These are phyloP conservation scores for Sylvietta virens DNA, from an alignment of 2,113 vertebrate species.

Conservation along the genomic window DNA sequence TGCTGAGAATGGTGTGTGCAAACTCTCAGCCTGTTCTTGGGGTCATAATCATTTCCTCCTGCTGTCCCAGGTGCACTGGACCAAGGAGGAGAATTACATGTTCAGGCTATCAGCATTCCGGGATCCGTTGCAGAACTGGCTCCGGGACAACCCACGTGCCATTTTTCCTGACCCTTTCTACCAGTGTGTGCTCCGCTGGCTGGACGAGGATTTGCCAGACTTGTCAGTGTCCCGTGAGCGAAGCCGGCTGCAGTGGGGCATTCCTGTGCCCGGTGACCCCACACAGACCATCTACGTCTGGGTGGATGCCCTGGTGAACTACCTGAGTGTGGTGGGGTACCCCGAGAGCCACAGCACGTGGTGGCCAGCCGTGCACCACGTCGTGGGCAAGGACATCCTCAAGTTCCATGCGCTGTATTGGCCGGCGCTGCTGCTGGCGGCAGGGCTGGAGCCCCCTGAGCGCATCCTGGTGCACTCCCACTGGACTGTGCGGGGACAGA, in stretches of 20 bases:
- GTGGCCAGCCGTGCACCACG: slow-evolving; percentile 79
- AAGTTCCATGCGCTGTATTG: slow-evolving; percentile 95
- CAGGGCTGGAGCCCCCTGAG: slow-evolving; percentile 79
- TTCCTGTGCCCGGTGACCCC: slow-evolving; percentile 83
- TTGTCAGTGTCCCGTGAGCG: slow-evolving; percentile 89
- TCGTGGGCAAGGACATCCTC: slow-evolving; percentile 95
- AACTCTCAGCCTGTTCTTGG: background rate
- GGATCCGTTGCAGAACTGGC: slow-evolving; percentile 78
- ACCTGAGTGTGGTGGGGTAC: slow-evolving; percentile 86
- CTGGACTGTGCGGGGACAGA: slow-evolving; percentile 90
- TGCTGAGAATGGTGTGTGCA: background rate
- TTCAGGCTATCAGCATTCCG: slow-evolving; percentile 85
- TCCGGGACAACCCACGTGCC: slow-evolving; percentile 70
- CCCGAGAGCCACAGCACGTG: slow-evolving; percentile 75
- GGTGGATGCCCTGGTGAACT: slow-evolving; percentile 95
- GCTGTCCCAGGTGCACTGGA: slow-evolving; percentile 85
- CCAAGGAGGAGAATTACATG: slow-evolving; percentile 94
- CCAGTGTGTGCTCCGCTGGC: slow-evolving; percentile 76
- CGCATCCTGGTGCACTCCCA: slow-evolving; percentile 90
- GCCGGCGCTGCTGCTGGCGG: slow-evolving; percentile 90
- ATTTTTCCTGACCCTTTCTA: slow-evolving; percentile 81
- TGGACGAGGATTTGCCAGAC: slow-evolving; percentile 86
- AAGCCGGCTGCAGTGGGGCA: slow-evolving; percentile 88
- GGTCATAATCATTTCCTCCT: background rate
- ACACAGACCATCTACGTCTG: slow-evolving; percentile 93